These are phyloP conservation scores for Cosmia trapezina DNA, from an alignment of 2,888 invertebrate species.

Conservation along the genomic window DNA sequence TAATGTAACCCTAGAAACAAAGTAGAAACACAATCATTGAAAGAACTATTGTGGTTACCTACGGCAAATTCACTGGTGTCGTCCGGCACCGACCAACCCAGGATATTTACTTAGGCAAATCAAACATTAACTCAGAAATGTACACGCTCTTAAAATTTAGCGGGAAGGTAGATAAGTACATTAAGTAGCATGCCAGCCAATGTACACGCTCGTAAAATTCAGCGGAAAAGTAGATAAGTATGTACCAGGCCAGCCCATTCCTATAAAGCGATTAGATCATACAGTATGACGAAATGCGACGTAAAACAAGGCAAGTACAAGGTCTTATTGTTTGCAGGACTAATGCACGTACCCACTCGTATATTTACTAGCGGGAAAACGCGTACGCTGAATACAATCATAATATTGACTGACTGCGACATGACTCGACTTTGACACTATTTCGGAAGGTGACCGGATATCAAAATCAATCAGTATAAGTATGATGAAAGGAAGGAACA, in stretches of 20 bases:
- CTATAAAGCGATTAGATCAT: conserved; percentile 55
- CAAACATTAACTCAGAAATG: conserved; percentile 36
- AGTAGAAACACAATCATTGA: not conserved
- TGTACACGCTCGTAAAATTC: conserved; percentile 19
- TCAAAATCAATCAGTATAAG: conserved; percentile 10
- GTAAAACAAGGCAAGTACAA: conserved; percentile 52
- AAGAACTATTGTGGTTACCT: not conserved
- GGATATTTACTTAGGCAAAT: conserved; percentile 37
- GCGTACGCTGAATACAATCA: conserved; percentile 43
- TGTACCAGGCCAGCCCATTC: conserved; percentile 15
- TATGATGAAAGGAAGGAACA: not conserved
- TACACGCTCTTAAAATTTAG: conserved; percentile 17
- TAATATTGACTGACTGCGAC: conserved; percentile 34
- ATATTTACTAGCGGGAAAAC: conserved; percentile 49
- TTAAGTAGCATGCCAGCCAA: not conserved
- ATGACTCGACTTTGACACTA: conserved; percentile 51
- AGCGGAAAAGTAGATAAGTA: conserved; percentile 7
- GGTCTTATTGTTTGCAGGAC: conserved; percentile 57
- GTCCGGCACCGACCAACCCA: conserved; percentile 4
- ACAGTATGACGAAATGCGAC: conserved; percentile 51
- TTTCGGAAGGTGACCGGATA: conserved; percentile 29
- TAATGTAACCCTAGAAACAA: not conserved
- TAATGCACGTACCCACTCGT: conserved; percentile 37
- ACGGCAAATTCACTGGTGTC: conserved; percentile 1
- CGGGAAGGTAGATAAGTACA: conserved; percentile 6